Percentiles rank a stretch among this genome's conserved stretches.
These are phyloP conservation scores for Aphelenchoides besseyi DNA, from an alignment of 1,140 invertebrate genomes.

Conservation along the genomic window DNA sequence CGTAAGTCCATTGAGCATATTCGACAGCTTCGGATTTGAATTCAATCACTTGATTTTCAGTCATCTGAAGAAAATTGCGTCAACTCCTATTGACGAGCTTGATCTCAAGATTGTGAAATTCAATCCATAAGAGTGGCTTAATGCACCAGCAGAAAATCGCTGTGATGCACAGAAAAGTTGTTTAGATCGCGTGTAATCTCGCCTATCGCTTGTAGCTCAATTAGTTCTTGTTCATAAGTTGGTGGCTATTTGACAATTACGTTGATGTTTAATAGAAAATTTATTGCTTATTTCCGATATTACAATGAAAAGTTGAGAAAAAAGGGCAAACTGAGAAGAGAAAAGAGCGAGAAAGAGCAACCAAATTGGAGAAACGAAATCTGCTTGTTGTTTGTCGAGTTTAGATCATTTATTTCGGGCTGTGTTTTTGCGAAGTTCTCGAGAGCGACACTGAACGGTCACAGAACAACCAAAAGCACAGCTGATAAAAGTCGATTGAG, in stretches of 20 bases:
- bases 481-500: not conserved
- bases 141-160: too few relatives aligned
- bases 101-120: too few relatives aligned
- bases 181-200: too few relatives aligned
- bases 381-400: slow-evolving; percentile 12
- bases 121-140: too few relatives aligned
- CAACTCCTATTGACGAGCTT: too few relatives aligned
- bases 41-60: not conserved
- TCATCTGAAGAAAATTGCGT: not conserved
- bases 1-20: not conserved
- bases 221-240: too few relatives aligned
- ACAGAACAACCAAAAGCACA: not conserved
- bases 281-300: too few relatives aligned
- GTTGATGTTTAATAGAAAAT: too few relatives aligned
- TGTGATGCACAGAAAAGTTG: too few relatives aligned
- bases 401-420: slow-evolving; percentile 2
- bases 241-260: too few relatives aligned
- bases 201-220: too few relatives aligned
- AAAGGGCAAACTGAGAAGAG: not conserved
- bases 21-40: not conserved
- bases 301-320: slow-evolving; percentile 1
- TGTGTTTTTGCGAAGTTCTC: not conserved
- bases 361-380: slow-evolving; percentile 2
- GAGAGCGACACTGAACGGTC: not conserved
- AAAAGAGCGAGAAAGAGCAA: slow-evolving; percentile 10